Evolutionary conservation across 2,113 vertebrate genomes (phyloP).

Genomic region (Chaetura pelagica): DNA sequence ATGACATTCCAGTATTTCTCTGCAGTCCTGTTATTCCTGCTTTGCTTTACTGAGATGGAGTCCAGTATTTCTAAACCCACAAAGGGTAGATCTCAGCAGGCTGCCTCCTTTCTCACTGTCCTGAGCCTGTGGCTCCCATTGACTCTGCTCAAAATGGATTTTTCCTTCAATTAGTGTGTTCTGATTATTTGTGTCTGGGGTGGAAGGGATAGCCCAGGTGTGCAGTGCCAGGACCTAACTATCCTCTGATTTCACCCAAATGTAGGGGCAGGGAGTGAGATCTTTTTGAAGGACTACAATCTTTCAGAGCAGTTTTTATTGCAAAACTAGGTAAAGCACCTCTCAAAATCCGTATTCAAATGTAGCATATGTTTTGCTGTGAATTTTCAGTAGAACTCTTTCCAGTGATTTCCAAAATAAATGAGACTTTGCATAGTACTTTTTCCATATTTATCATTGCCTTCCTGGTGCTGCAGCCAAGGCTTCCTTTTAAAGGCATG

Average conservation of each 20-base stretch:
- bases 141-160: background rate
- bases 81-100: background rate
- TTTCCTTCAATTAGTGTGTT: background rate
- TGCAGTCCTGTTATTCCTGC: constrained; percentile 34
- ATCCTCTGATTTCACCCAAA: background rate
- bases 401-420: constrained; percentile 59
- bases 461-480: constrained; percentile 46
- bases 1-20: constrained; percentile 9
- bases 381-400: constrained; percentile 48
- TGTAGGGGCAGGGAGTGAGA: background rate
- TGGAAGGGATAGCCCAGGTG: fast-evolving
- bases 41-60: constrained; percentile 11
- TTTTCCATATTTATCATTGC: constrained; percentile 51
- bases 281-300: background rate
- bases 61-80: background rate
- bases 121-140: background rate
- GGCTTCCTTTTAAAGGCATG: constrained; percentile 69
- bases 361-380: constrained; percentile 34
- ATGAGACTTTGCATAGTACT: constrained; percentile 49
- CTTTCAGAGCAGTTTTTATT: constrained; percentile 6
- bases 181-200: background rate
- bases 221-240: fast-evolving
- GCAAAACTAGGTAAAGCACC: constrained; percentile 28
- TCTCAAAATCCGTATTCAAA: constrained; percentile 39
- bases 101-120: background rate